Evolutionary conservation across 2,113 vertebrate genomes (phyloP).

Genomic region (Passer montanus): DNA sequence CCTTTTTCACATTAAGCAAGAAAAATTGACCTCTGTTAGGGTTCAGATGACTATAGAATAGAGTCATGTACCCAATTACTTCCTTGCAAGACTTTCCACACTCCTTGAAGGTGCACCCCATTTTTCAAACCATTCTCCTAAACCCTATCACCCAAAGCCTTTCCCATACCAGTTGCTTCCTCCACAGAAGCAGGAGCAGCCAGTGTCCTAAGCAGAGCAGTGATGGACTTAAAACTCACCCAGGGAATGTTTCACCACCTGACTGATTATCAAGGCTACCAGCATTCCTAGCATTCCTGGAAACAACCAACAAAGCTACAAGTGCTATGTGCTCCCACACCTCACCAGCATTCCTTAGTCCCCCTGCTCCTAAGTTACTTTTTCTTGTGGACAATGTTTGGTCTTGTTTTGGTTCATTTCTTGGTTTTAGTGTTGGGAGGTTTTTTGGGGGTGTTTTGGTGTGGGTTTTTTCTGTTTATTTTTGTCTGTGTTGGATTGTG

Average conservation of each 20-base stretch:
- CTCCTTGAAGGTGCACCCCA: neutral
- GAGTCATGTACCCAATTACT: neutral
- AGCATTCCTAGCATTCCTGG: neutral
- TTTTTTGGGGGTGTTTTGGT: no score
- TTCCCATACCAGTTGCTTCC: neutral
- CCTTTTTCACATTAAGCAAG: neutral
- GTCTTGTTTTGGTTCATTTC: neutral
- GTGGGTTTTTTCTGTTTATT: fast-evolving
- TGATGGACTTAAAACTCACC: neutral
- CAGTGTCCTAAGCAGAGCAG: neutral
- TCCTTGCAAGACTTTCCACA: neutral
- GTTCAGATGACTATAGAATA: neutral
- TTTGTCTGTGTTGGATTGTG: neutral
- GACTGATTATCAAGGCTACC: fast-evolving
- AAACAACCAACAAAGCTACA: fast-evolving
- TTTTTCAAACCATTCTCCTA: neutral
- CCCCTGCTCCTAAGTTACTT: neutral
- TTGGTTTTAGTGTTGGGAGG: neutral
- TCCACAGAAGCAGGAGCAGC: neutral
- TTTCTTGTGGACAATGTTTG: neutral
- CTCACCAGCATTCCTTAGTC: neutral
- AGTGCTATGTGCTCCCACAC: fast-evolving
- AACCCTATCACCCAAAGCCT: neutral
- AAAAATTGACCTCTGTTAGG: neutral
- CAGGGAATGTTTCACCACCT: neutral